Percentiles rank a stretch among this genome's conserved stretches.
Conservation (phyloP, 2,113 vertebrate genomes). For the Tautogolabrus adspersus region DNA sequence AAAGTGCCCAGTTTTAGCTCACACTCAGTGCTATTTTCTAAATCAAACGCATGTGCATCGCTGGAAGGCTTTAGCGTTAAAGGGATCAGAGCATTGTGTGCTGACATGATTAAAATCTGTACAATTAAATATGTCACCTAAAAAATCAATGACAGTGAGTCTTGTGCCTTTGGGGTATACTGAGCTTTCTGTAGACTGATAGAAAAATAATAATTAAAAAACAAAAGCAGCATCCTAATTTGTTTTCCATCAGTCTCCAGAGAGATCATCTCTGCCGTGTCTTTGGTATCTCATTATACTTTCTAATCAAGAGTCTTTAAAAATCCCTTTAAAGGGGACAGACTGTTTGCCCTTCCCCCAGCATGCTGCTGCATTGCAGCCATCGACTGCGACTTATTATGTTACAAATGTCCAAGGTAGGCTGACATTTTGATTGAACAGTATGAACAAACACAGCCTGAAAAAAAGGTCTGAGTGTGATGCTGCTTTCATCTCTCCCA, state of each 20-base stretch:
- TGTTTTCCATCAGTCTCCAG: conserved; percentile 89
- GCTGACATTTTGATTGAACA: conserved; percentile 91
- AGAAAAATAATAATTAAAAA: conserved; percentile 90
- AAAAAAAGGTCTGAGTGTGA: conserved; percentile 86
- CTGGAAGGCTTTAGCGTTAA: conserved; percentile 91
- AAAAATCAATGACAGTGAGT: conserved; percentile 90
- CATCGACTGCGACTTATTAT: conserved; percentile 95
- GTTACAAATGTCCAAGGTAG: conserved; percentile 97
- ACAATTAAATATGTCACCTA: conserved; percentile 89
- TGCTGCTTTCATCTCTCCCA: conserved; percentile 89
- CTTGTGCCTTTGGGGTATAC: conserved; percentile 84
- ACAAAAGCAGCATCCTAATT: conserved; percentile 89
- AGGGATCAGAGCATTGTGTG: conserved; percentile 89
- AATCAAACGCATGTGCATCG: conserved; percentile 90
- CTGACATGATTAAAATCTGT: conserved; percentile 95
- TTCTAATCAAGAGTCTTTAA: conserved; percentile 91
- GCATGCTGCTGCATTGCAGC: conserved; percentile 86
- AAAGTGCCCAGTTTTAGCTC: conserved; percentile 58
- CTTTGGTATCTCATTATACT: conserved; percentile 92
- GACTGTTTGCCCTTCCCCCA: conserved; percentile 92
- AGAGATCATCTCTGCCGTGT: conserved; percentile 89
- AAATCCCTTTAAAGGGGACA: conserved; percentile 87
- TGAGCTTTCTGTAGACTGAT: conserved; percentile 83
- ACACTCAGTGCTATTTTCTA: conserved; percentile 85
- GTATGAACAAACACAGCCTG: conserved; percentile 82